Base-by-base conservation (phyloP, 2,113 vertebrate species). In the Laterallus jamaicensis region DNA sequence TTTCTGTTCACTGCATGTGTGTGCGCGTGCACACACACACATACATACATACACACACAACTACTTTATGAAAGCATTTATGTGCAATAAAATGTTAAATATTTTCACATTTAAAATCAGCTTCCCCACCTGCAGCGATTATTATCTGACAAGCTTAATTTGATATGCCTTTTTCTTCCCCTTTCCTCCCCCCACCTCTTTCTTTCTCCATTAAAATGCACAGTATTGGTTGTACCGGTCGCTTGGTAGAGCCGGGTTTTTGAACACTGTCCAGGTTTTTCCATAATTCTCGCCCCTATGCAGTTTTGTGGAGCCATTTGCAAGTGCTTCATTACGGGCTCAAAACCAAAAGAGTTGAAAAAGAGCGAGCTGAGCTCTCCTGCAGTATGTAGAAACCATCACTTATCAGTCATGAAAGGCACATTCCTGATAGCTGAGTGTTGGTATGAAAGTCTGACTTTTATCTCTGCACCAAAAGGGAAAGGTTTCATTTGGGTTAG, bases 1-100 rank as follows among this genome's bases (percentile, higher is more conserved):
- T 97, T 98, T 97, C 98, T 98, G 97, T 98, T 98, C 79, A 39
- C 77, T 93, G 88, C 87, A 54, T 95, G 88, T 73, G 49, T 9
- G 4, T 2, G 49, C 14, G 2, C 22, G 4, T 91, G 67, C 44
- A 47, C 44, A 13, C 37, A 2, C 28, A 6, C 92, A 71, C 73
- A 52, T 32, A 47, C 22, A 14, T 83, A 62, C 87, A 52, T 5
- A 5, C 39, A 88, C 94, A 93, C 91, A 84, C 1, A 32, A 49
- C 92, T 96, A 66, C 92, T 93, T 95, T 97, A 88, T 94, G 95
- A 96, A 98, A 93, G 52, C 76, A 77, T 55, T 91, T 77, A 68
- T 91, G 82, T 78, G 86, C 88, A 92, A 95, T 96, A 97, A 98
- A 98, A 96, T 60, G 93, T 79, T 79, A 92, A 96, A 92, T 96